Evolutionary conservation across 2,113 vertebrate genomes (phyloP).

Genomic region (Urocolius indicus): DNA sequence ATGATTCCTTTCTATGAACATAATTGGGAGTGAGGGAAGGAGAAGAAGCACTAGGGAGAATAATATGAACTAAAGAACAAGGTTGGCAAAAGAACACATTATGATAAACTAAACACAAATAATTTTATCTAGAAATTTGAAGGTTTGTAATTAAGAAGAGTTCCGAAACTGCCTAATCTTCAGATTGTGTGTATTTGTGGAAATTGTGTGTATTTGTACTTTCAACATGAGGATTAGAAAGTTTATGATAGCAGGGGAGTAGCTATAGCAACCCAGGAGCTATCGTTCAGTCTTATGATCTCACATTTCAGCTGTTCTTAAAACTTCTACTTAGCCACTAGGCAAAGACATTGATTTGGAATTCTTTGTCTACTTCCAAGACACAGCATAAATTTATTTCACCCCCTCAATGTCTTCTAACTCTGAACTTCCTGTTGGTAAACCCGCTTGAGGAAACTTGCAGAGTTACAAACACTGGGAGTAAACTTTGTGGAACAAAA

Average conservation of each 20-base stretch:
- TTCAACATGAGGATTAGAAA: not conserved
- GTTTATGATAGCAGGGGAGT: not conserved
- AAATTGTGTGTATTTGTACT: not conserved
- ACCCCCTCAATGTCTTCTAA: not conserved
- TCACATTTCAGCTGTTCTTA: not conserved
- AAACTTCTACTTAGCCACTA: not conserved
- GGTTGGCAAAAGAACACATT: not conserved
- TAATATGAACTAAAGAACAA: not conserved
- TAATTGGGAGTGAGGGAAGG: not conserved
- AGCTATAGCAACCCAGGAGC: not conserved
- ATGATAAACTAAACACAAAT: not conserved
- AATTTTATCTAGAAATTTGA: not conserved
- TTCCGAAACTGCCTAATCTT: not conserved
- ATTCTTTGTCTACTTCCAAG: not conserved
- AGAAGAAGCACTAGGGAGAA: not conserved
- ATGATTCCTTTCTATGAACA: not conserved
- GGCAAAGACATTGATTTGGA: conserved; percentile 19
- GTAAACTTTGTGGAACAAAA: not conserved
- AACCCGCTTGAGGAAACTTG: not conserved
- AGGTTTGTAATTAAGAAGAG: not conserved
- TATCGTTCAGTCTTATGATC: not conserved
- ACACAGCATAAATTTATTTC: not conserved
- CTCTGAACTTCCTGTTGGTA: not conserved
- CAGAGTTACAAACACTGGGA: not conserved
- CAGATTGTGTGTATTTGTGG: not conserved